phyloP scores from a whole-genome alignment of 2,888 invertebrate species.

The Drosophila glabriapex region DNA sequence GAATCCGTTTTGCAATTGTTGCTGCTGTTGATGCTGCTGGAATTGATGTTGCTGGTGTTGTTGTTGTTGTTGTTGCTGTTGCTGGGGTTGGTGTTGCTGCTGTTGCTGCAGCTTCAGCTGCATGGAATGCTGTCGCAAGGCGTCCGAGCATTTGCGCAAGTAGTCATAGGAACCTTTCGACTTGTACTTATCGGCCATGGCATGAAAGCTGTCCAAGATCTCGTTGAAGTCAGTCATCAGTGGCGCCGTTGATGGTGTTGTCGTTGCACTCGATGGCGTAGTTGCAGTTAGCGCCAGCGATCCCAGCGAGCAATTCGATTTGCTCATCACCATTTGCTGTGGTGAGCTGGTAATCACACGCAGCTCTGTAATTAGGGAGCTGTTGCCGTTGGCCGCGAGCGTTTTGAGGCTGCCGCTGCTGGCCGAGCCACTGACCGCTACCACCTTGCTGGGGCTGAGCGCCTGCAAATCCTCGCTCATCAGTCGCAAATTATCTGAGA shows the following conservation, averaged over 20 bases:
- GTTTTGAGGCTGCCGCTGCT: constrained; percentile 76
- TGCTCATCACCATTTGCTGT: constrained; percentile 66
- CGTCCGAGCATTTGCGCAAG: constrained; percentile 85
- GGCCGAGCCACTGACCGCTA: constrained; percentile 67
- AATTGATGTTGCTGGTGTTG: constrained; percentile 66
- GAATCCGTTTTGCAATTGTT: constrained; percentile 64
- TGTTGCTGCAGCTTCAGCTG: constrained; percentile 82
- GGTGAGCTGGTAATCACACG: constrained; percentile 78
- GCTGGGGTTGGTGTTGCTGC: constrained; percentile 79
- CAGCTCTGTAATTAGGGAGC: constrained; percentile 65
- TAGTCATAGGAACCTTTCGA: constrained; percentile 85
- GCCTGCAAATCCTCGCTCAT: constrained; percentile 85
- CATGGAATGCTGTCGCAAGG: constrained; percentile 84
- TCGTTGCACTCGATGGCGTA: constrained; percentile 73
- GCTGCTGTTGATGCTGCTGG: constrained; percentile 79
- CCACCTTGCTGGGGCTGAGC: constrained; percentile 81
- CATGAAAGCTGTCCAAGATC: constrained; percentile 85
- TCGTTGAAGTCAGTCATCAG: constrained; percentile 84
- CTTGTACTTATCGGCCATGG: constrained; percentile 85
- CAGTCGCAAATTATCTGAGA: constrained; percentile 84
- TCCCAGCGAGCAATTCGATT: constrained; percentile 70
- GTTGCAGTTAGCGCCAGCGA: constrained; percentile 60
- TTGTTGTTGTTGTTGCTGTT: constrained; percentile 76
- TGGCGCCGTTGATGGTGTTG: constrained; percentile 82
- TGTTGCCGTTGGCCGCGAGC: constrained; percentile 50